Evolutionary conservation across 2,113 vertebrate species (phyloP), one percentile per base, ranked within the genome.

Genomic region (Ictalurus punctatus): DNA sequence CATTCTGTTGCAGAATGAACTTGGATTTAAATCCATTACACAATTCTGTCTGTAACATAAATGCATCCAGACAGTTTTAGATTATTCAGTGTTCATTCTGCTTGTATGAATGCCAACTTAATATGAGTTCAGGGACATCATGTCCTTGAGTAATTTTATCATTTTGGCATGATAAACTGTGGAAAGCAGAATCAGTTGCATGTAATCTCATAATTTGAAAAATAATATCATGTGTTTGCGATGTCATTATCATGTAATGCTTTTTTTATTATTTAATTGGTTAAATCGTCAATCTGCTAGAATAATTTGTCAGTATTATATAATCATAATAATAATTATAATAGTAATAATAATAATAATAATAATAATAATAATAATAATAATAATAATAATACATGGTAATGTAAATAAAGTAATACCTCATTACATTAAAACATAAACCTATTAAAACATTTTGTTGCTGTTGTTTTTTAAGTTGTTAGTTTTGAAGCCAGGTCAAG

Each of bases 31-130:
- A 48, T 48, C 12, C 10, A 27, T 52, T 79, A 27, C 8, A 76
- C 19, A 40, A 12, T 76, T 76, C 73, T 79, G 12, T 52, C 25
- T 74, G 17, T 56, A 30, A 78, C 25, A 27, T 34, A 61, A 78
- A n/a, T 34, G 27, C 54, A 30, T 86, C 85, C 58, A 86, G 34
- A 74, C 16, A 13, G 34, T n/a, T 79, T 79, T 63, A 79, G 65
- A 63, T 79, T 61, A 63, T 40, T 61, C 30, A 37, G 30, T 78
- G 21, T 27, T 23, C 56, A 61, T 86, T 30, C 40, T 14, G 13
- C 12, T 79, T n/a, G 76, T 7, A n/a, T 79, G 12, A 79, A 52
- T 27, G 76, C 25, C 25, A 79, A 78, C 40, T 78, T 78, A 78
- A 79, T 78, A 78, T 40, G 44, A 79, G 76, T 52, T 52, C 44